Conservation (phyloP, 2,888 invertebrate genomes). For the Erpobdella octoculata region DNA sequence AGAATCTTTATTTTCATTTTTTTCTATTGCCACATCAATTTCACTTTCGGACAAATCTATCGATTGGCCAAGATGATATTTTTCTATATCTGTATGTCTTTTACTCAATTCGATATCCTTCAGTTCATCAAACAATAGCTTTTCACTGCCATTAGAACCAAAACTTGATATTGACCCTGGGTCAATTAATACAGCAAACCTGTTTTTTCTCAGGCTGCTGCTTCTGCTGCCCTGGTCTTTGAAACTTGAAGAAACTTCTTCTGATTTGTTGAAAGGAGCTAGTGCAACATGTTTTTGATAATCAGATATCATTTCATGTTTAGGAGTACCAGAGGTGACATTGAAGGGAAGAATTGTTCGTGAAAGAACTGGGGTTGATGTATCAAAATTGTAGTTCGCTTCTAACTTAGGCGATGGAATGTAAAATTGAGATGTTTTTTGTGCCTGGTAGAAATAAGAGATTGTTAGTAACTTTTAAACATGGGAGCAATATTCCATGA, state of each 20-base stretch:
- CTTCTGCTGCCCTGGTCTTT: too few relatives aligned
- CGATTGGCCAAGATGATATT: too few relatives aligned
- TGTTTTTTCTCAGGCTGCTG: too few relatives aligned
- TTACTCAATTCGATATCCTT: too few relatives aligned
- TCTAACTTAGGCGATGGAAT: background rate
- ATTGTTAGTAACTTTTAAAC: background rate
- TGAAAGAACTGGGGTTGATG: background rate
- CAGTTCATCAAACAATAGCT: too few relatives aligned
- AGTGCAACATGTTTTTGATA: too few relatives aligned
- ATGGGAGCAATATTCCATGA: background rate
- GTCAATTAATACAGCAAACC: too few relatives aligned
- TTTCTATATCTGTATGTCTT: too few relatives aligned
- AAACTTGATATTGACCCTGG: too few relatives aligned
- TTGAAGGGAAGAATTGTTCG: background rate
- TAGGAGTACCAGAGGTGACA: background rate
- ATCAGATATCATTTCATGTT: too few relatives aligned
- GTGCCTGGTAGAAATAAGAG: background rate
- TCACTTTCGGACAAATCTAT: background rate
- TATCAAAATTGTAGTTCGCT: background rate
- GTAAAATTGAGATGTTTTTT: constrained; percentile 6
- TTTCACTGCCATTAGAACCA: too few relatives aligned
- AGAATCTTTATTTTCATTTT: background rate
- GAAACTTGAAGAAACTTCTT: too few relatives aligned
- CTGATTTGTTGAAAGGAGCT: background rate
- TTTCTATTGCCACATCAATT: background rate